These are phyloP conservation scores for Leucophora obtusa DNA, from an alignment of 2,888 invertebrate genomes.

Conservation along the genomic window DNA sequence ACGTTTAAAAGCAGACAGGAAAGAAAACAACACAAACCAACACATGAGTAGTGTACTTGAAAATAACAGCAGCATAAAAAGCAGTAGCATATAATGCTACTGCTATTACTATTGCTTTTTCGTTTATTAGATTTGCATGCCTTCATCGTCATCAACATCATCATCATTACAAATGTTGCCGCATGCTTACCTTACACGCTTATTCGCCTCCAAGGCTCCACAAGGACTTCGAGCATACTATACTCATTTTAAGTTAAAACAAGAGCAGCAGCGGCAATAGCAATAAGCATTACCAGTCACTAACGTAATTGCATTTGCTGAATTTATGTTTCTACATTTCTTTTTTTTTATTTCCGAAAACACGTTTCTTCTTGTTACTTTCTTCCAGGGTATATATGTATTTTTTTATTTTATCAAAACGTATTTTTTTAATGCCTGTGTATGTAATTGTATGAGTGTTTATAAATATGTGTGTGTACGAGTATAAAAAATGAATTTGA, in stretches of 20 bases:
- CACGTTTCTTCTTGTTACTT: constrained; percentile 53
- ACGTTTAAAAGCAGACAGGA: neutral
- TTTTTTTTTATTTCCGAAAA: constrained; percentile 32
- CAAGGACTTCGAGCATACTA: constrained; percentile 41
- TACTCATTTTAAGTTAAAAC: constrained; percentile 3
- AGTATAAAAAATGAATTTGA: constrained; percentile 18
- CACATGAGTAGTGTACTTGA: constrained; percentile 19
- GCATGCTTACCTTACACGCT: constrained; percentile 50
- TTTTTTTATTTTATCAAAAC: constrained; percentile 1
- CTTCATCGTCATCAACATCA: constrained; percentile 40
- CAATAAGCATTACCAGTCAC: constrained; percentile 62
- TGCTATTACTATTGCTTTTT: constrained; percentile 45
- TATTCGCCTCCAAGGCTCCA: constrained; percentile 45
- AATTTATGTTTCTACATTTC: constrained; percentile 65
- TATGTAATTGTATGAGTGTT: constrained; percentile 3
- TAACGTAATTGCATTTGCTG: constrained; percentile 66
- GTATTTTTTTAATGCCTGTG: constrained; percentile 1
- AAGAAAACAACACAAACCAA: constrained; percentile 16
- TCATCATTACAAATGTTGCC: constrained; percentile 32
- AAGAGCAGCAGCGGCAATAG: constrained; percentile 18
- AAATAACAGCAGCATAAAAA: constrained; percentile 2
- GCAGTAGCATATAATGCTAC: neutral
- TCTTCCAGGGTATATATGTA: constrained; percentile 30
- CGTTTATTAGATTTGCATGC: constrained; percentile 66
- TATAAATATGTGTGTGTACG: no score